Conservation (phyloP, 2,888 invertebrate genomes). For the Drosophila leonis region DNA sequence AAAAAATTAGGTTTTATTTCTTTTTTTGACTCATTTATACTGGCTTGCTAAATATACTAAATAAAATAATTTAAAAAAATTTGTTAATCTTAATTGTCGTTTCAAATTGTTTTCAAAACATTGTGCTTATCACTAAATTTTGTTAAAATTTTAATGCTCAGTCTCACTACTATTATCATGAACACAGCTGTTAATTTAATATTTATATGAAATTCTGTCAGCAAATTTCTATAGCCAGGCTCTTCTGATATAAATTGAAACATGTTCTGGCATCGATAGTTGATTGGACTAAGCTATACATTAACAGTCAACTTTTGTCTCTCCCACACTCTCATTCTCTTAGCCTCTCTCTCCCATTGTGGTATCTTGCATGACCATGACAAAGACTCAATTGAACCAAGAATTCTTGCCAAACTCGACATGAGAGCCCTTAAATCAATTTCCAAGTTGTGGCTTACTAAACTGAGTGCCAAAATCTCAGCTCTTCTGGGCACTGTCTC, state of each 20-base stretch:
- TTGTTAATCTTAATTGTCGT: not conserved
- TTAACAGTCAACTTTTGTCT: not conserved
- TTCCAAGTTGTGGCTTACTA: conserved; percentile 48
- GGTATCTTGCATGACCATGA: conserved; percentile 42
- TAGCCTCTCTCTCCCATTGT: not conserved
- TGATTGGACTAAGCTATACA: conserved; percentile 1
- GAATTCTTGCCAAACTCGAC: conserved; percentile 47
- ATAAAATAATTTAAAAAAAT: not conserved
- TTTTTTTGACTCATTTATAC: not conserved
- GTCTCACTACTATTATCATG: no score
- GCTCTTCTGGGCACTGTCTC: conserved; percentile 7
- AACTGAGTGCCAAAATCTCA: conserved; percentile 24
- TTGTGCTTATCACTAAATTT: no score
- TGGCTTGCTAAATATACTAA: not conserved
- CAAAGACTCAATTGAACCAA: conserved; percentile 47
- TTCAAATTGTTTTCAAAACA: not conserved
- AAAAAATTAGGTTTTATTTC: not conserved
- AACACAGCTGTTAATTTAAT: not conserved
- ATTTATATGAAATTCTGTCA: not conserved
- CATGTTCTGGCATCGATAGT: not conserved
- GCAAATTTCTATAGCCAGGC: not conserved
- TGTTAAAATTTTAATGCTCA: no score
- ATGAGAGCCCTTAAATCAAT: conserved; percentile 60
- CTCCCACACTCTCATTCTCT: not conserved
- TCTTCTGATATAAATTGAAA: not conserved